Evolutionary conservation across 1,140 invertebrate genomes (phyloP).

Genomic region (Pogonomyrmex barbatus): DNA sequence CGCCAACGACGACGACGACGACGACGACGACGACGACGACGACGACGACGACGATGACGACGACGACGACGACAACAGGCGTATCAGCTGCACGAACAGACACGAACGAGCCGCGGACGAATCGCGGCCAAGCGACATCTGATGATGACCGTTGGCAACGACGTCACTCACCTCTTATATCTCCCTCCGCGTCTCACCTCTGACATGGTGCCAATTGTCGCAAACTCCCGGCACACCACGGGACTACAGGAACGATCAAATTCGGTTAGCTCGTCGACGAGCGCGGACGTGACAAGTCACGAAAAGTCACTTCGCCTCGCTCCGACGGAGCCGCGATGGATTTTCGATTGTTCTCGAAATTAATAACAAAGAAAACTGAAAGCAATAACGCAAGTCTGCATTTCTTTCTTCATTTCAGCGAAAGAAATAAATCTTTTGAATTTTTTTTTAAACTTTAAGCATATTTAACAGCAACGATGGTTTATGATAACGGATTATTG

Average conservation of each 20-base stretch:
- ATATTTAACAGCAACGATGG: not conserved
- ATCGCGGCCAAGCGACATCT: slow-evolving; percentile 57
- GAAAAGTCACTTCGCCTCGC: not conserved
- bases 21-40: not conserved
- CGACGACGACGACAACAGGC: not conserved
- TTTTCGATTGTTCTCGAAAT: not conserved
- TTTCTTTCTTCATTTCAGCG: not conserved
- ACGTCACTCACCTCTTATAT: slow-evolving; percentile 55
- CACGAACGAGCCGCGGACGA: slow-evolving; percentile 40
- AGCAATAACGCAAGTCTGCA: not conserved
- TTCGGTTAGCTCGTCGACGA: slow-evolving; percentile 32
- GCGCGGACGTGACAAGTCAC: not conserved
- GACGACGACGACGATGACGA: not conserved
- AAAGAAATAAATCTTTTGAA: not conserved
- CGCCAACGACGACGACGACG: slow-evolving; percentile 3
- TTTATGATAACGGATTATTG: not conserved
- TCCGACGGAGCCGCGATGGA: not conserved
- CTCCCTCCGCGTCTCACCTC: slow-evolving; percentile 47
- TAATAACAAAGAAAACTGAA: not conserved
- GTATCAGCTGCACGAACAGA: slow-evolving; percentile 31
- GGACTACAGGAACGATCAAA: slow-evolving; percentile 53
- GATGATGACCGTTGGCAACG: slow-evolving; percentile 59
- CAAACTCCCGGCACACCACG: slow-evolving; percentile 30
- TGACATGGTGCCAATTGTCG: slow-evolving; percentile 68
- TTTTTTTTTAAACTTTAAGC: not conserved